A percentile compares a stretch with the other conserved stretches of the same genome.
phyloP scores from a whole-genome alignment of 2,888 invertebrate genomes.

The Empis stercorea region DNA sequence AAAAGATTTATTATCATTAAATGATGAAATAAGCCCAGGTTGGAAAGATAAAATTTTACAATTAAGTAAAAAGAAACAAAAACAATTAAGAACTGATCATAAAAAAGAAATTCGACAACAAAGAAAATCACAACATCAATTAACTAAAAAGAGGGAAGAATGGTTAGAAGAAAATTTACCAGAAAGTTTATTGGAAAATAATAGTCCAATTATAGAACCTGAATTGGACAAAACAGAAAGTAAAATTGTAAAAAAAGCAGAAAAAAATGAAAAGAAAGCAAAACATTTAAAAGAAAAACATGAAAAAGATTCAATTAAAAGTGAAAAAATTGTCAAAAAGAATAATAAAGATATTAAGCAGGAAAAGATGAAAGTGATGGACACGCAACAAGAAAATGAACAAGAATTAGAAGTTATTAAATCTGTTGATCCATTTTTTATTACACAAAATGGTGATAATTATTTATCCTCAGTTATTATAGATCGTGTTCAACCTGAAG shows the following conservation, averaged over 20 bases:
- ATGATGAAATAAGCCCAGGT: constrained; percentile 11
- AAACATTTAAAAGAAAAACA: neutral
- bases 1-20: constrained; percentile 17
- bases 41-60: constrained; percentile 26
- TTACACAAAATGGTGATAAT: constrained; percentile 29
- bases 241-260: neutral
- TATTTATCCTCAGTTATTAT: constrained; percentile 28
- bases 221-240: neutral
- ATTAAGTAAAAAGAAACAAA: constrained; percentile 21
- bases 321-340: neutral
- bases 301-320: neutral
- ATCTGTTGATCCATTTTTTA: constrained; percentile 28
- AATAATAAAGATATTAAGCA: too few relatives aligned
- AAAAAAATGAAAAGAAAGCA: neutral
- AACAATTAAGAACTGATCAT: neutral
- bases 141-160: constrained; percentile 20
- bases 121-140: constrained; percentile 12
- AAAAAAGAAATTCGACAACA: constrained; percentile 16
- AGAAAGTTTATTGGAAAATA: neutral
- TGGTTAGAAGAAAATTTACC: constrained; percentile 24
- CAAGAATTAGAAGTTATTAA: constrained; percentile 6
- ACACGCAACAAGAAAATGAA: neutral
- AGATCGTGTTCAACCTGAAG: constrained; percentile 10
- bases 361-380: neutral
- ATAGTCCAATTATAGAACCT: neutral